These are phyloP conservation scores for Pyrrhosoma nymphula DNA, from an alignment of 2,888 invertebrate species.

Conservation along the genomic window DNA sequence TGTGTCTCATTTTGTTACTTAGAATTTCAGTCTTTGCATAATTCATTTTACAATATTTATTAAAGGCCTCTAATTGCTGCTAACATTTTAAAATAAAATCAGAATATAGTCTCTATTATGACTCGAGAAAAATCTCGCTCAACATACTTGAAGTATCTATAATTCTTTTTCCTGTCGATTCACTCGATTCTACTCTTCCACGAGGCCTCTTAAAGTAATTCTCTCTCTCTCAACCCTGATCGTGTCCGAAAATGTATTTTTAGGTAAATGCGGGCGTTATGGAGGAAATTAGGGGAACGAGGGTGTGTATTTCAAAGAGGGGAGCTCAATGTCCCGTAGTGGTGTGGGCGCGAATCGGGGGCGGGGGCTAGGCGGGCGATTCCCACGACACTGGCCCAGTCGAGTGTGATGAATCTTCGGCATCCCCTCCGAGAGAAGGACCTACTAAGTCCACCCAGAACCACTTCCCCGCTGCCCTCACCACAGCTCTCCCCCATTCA, in stretches of 20 bases:
- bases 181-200: too few species aligned
- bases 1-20: too few species aligned
- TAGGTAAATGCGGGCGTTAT: constrained; percentile 42
- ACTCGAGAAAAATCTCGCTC: too few species aligned
- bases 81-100: too few species aligned
- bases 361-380: not conserved
- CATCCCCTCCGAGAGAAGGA: not conserved
- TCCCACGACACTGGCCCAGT: constrained; percentile 42
- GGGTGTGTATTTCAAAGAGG: not conserved
- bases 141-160: too few species aligned
- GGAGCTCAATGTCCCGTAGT: not conserved
- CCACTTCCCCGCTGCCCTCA: not conserved
- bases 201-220: too few species aligned
- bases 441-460: not conserved
- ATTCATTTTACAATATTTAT: too few species aligned
- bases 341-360: not conserved
- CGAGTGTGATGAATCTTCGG: constrained; percentile 26
- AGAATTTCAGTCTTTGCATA: too few species aligned
- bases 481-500: not conserved
- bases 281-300: not conserved
- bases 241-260: not conserved
- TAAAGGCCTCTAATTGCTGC: too few species aligned
- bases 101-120: too few species aligned
- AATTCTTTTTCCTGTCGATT: too few species aligned
- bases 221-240: not conserved